Evolutionary conservation across 2,113 vertebrate species (phyloP).

Genomic region (Nycticebus coucang): DNA sequence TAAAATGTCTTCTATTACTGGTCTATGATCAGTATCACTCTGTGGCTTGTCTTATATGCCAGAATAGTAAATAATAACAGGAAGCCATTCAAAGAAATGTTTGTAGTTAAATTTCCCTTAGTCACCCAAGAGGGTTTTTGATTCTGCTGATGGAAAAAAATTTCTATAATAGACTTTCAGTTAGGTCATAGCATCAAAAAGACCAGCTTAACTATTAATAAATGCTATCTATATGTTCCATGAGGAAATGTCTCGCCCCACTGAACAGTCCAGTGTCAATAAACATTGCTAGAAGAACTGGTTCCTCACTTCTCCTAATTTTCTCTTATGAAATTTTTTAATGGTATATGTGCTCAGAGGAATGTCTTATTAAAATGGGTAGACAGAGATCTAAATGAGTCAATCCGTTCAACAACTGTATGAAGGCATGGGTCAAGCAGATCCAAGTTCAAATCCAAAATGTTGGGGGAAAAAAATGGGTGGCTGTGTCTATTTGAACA

Average conservation of each 20-base stretch:
- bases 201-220: not conserved
- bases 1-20: not conserved
- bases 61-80: constrained; percentile 9
- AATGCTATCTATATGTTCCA: not conserved
- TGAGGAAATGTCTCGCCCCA: not conserved
- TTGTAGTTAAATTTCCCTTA: constrained; percentile 26
- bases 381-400: not conserved
- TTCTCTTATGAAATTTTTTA: not conserved
- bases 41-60: not conserved
- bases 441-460: not conserved
- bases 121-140: constrained; percentile 13
- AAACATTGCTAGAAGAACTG: not conserved
- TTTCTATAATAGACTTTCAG: not conserved
- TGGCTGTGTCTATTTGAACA: too few relatives aligned
- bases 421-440: not conserved
- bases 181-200: not conserved
- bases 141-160: constrained; percentile 4
- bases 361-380: not conserved
- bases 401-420: not conserved
- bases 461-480: not conserved
- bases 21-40: not conserved
- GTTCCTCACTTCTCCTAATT: not conserved
- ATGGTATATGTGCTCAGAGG: not conserved
- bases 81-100: constrained; percentile 30
- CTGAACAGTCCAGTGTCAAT: not conserved